Evolutionary conservation across 2,797 vertebrate species (phyloP), one percentile per base, ranked within the genome.

Genomic region (Selene dorsalis): DNA sequence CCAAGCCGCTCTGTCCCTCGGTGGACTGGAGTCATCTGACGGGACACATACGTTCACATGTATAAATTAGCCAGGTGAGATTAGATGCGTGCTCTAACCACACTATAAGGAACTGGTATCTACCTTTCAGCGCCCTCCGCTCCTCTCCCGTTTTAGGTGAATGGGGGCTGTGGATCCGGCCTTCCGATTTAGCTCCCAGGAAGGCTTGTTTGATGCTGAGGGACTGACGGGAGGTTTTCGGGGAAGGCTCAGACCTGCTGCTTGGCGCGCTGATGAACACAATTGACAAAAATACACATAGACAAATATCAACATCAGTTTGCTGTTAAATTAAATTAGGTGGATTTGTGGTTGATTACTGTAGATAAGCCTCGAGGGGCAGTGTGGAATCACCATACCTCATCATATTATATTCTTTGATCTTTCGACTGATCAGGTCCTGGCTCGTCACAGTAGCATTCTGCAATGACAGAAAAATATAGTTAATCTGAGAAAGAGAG

Each of bases 371-470:
- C 41, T 28, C 35, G 79, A 65, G 69, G 43, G 82, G 57, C 67
- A 55, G 24, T 48, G 62, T 26, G 22, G 69, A 75, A 50, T 32
- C 56, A 14, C 65, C 93, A 79, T 93, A 99, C 98, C 96, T 99
- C 96, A 98, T 97, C 92, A 97, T 95, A 92, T 94, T 97, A 93
- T 99, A 99, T 86, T 98, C 97, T 94, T 96, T 97, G 88, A 99
- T 98, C 90, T 96, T 98, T 81, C 95, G 93, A 91, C 96, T 98
- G 92, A 99, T 99, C 74, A 99, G 90, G 86, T 99, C 97, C 74
- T 96, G 96, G 89, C 97, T 99, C 55, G 97, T 97, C 63, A 98
- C 95, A 64, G 94, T 92, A 59, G 95, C 94, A 45, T 97, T 96
- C 98, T 99, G 82, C 12, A 94, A 84, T 9, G 5, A 82, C 32